Base-by-base conservation (phyloP, 1,140 invertebrate genomes). In the Microvelia longipes region DNA sequence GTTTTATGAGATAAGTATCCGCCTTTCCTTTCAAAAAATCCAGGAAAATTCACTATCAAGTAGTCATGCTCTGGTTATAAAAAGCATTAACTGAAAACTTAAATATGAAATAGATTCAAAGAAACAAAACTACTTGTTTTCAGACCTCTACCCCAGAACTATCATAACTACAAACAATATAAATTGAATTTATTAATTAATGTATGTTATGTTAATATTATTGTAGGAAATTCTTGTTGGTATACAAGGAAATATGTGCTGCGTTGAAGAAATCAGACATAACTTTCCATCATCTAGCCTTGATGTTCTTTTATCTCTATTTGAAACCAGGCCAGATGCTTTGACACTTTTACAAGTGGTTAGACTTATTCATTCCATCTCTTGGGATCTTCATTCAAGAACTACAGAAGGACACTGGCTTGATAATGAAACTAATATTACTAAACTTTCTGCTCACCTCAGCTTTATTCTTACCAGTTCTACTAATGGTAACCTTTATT, bases 191-290 rank as follows among this genome's bases (percentile, higher is more conserved):
- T n/a, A n/a, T n/a, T n/a, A n/a, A n/a, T n/a, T n/a, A n/a, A n/a
- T n/a, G n/a, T n/a, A n/a, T n/a, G n/a, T n/a, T 28, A 61, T 71
- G 2, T 25, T 62, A 63, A 68, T 69, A 70, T 26, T 66, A 68
- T 78, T 77, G 25, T 70, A 82, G 77, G 89, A 91, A 82, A 88
- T 90, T 70, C 74, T 90, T 1, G 79, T 90, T 26, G 89, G 89
- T 13, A 87, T 90, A 65, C 79, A 89, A 70, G 87, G 84, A 0
- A 91, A 91, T 76, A 85, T 90, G 81, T 86, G 86, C 73, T 86
- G 85, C 72, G 77, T 84, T 26, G 75, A 80, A 71, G 75, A 81
- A 74, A 76, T 82, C 2, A 77, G 85, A 2, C 72, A 79, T 28
- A 69, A 73, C 11, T 72, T 87, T 15, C 77, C 79, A 65, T 78